These are phyloP conservation scores for Osmoderma eremita DNA, from an alignment of 2,888 invertebrate genomes.

Conservation along the genomic window DNA sequence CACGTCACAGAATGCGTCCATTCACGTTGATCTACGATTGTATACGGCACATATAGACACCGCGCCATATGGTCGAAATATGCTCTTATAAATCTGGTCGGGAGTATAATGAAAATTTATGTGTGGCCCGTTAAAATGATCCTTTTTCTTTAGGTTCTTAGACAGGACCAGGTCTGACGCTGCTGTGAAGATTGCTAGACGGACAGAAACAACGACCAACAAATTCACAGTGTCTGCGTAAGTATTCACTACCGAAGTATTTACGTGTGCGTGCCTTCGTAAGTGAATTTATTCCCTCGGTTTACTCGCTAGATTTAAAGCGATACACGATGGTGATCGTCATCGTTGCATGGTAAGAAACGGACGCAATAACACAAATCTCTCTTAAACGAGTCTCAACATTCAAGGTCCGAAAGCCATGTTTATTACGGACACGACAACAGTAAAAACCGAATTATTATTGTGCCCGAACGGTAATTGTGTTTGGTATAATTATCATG, in stretches of 20 bases:
- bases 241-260: neutral
- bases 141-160: conserved; percentile 8
- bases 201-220: neutral
- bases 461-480: no score
- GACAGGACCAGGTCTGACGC: neutral
- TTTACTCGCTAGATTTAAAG: conserved; percentile 27
- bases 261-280: conserved; percentile 1
- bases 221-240: no score
- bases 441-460: no score
- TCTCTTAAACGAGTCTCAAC: conserved; percentile 6
- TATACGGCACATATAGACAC: conserved; percentile 13
- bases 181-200: neutral
- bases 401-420: no score
- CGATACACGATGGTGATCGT: conserved; percentile 10
- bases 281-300: conserved; percentile 20
- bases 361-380: conserved; percentile 10
- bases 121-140: conserved; percentile 23
- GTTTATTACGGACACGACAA: no score
- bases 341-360: neutral
- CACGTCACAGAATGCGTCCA: neutral
- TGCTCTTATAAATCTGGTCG: conserved; percentile 26
- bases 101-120: conserved; percentile 31
- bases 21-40: conserved; percentile 8
- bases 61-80: conserved; percentile 28
- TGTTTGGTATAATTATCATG: no score